Base-by-base conservation (phyloP, 2,113 vertebrate species). In the Tetrax tetrax region DNA sequence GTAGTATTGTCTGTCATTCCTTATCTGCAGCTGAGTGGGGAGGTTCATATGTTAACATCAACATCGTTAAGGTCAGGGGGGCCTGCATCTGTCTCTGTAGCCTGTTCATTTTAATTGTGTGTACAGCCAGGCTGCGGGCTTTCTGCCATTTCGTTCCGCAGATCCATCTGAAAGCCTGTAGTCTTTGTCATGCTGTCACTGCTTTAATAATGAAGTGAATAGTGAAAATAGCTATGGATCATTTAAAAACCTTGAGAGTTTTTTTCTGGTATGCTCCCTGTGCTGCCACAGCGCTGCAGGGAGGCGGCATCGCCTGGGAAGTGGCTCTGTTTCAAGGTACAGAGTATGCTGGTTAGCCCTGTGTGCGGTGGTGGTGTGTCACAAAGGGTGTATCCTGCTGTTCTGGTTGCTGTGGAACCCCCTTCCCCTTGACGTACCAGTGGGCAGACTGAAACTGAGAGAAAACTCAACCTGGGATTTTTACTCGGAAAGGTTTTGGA, bases 1-100 rank as follows among this genome's bases (percentile, higher is more conserved):
- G 94, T 97, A 94, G 94, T 74, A 88, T 97, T 93, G 74, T 92
- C 93, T 97, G 90, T 97, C 94, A 96, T 97, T 96, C 83, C 88
- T 97, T 98, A 97, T 97, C 96, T 97, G 83, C 54, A 93, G 41
- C 61, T 1, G 1, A 88, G 69, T 69, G 63, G n/a, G 89, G 65
- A 94, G 71, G 76, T 85, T 95, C 63, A 14, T 94, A 72, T 92
- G 77, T 97, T 98, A 97, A 96, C 95, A 95, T 70, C 87, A 97
- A 90, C 93, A 89, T 35, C 23, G 29, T 56, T 96, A 90, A 95
- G 78, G 91, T 94, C 89, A 91, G 51, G 37, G 29, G 51, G 57
- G 68, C 91, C 71, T 84, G 24, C 45, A 48, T 96, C 65, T 92
- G 15, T 91, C 83, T 97, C 80, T 93, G 71, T 69, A 65, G 75